A percentile compares a stretch with the other conserved stretches of the same genome.
These are phyloP conservation scores for Keiferia lycopersicella DNA, from an alignment of 2,888 invertebrate species.

Conservation along the genomic window DNA sequence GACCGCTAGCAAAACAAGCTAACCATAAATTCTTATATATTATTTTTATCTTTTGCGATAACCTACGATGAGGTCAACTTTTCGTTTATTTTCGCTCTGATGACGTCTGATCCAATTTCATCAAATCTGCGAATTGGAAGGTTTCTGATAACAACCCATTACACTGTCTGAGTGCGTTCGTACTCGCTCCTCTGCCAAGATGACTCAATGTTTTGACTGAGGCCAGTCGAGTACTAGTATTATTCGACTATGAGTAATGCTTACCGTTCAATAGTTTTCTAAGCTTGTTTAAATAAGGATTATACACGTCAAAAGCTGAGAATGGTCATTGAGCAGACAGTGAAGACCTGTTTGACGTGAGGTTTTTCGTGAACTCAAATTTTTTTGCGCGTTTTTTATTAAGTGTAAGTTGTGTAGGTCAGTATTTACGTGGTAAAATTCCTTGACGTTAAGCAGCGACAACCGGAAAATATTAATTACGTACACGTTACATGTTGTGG, in stretches of 20 bases:
- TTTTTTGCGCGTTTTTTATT: not conserved
- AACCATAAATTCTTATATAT: not conserved
- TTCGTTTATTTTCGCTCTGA: not conserved
- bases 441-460: not conserved
- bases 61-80: not conserved
- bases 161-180: not conserved
- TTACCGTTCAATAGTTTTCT: not conserved
- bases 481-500: not conserved
- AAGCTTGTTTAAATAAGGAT: not conserved
- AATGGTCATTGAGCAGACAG: not conserved
- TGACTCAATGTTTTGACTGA: constrained; percentile 21
- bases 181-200: constrained; percentile 12
- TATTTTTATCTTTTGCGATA: not conserved
- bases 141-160: not conserved
- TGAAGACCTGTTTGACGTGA: not conserved
- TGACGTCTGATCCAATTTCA: not conserved
- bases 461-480: not conserved
- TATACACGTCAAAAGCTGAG: not conserved
- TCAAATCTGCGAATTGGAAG: not conserved
- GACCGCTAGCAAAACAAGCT: not conserved
- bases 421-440: not conserved
- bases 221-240: not conserved
- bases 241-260: not conserved
- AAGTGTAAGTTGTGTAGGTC: not conserved
- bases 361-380: not conserved